Conservation (phyloP, 2,113 vertebrate species). For the Condylura cristata region DNA sequence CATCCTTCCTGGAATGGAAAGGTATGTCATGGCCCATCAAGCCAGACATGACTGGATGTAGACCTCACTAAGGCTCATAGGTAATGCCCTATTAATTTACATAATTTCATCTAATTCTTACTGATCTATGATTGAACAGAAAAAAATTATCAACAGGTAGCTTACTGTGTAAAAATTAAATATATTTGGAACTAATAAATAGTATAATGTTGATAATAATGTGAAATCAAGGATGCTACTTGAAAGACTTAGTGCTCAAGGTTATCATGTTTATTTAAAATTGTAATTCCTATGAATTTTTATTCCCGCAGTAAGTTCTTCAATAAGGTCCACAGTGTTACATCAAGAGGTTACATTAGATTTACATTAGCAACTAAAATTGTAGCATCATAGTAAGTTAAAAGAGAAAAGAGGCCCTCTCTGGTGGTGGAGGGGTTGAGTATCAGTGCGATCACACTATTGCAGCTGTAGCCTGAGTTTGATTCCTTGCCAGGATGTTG, state of each 20-base stretch:
- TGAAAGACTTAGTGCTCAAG: not conserved
- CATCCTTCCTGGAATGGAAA: not conserved
- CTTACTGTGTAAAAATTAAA: not conserved
- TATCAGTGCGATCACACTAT: too few relatives aligned
- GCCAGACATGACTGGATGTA: not conserved
- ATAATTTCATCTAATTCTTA: not conserved
- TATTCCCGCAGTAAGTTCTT: not conserved
- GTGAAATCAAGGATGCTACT: not conserved
- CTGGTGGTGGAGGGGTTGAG: too few relatives aligned
- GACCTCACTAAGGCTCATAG: not conserved
- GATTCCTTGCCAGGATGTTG: too few relatives aligned
- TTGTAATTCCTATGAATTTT: not conserved
- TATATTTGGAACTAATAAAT: not conserved
- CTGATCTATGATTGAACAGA: not conserved
- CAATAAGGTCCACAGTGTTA: not conserved
- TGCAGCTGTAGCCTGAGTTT: too few relatives aligned
- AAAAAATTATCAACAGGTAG: not conserved
- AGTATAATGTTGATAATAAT: not conserved
- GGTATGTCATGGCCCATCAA: not conserved
- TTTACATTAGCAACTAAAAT: not conserved
- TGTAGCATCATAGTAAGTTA: not conserved
- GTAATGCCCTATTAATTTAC: not conserved
- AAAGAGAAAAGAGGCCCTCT: not conserved
- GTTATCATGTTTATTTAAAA: not conserved
- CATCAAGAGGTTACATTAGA: not conserved